A percentile compares a stretch with the other conserved stretches of the same genome.
Evolutionary conservation across 2,888 invertebrate genomes (phyloP).

Genomic region (Xanthorhoe designata): DNA sequence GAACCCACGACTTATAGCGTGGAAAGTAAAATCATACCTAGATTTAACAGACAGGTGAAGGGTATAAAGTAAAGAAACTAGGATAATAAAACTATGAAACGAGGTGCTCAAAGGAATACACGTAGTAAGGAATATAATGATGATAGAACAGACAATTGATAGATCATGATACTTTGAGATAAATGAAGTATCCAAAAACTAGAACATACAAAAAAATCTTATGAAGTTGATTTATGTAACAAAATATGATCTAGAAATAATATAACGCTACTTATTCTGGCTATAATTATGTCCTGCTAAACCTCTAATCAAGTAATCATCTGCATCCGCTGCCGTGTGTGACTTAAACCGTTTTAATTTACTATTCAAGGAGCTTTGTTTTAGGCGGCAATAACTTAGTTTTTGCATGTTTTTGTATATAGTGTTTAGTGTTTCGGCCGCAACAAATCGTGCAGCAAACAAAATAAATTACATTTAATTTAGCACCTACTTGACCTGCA

Average conservation of each 20-base stretch:
- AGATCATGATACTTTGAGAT: neutral
- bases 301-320: constrained; percentile 28
- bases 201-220: neutral
- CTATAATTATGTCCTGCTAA: constrained; percentile 26
- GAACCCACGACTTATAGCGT: no score
- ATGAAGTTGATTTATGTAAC: no score
- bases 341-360: constrained; percentile 61
- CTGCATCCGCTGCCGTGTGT: constrained; percentile 47
- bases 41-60: no score
- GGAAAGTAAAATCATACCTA: no score
- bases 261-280: constrained; percentile 3
- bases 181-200: neutral
- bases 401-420: constrained; percentile 66
- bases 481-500: constrained; percentile 39
- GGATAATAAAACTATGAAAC: no score
- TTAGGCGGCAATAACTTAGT: constrained; percentile 76
- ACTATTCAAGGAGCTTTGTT: constrained; percentile 76
- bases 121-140: neutral
- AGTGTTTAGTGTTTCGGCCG: constrained; percentile 42
- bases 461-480: constrained; percentile 48
- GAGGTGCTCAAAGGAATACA: neutral
- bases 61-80: no score
- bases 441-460: constrained; percentile 53
- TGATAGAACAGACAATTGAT: neutral
- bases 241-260: neutral